Base-by-base conservation (phyloP, 2,797 vertebrate species). In the Galaxias olidus region DNA sequence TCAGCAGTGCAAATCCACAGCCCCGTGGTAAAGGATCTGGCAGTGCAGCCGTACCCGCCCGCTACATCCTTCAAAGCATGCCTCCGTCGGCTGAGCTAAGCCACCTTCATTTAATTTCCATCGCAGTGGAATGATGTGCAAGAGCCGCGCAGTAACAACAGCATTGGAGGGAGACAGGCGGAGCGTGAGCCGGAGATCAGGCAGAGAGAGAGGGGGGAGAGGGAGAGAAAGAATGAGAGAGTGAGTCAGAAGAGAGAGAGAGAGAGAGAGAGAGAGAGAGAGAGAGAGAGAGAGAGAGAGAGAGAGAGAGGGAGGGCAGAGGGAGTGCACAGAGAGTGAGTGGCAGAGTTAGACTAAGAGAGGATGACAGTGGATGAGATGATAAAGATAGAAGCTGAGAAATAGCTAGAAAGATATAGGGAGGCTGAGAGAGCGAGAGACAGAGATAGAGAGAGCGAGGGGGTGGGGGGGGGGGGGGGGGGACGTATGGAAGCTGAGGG, bases 21-120 rank as follows among this genome's bases (percentile, higher is more conserved):
- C 74, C 84, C 48, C 18, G 75, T 83, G 76, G 84, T 87, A 86
- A 84, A 85, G 82, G 86, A 85, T 83, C 86, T 88, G 84, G 84
- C 89, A 85, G 83, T 69, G 75, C 80, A 79, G 81, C 78, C 78
- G 17, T 17, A 41, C 10, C 59, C 58, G 73, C 59, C 60, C 68
- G 77, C 86, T 84, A 81, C 88, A 90, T 89, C 85, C 87, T 87
- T 86, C 85, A 87, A 87, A 89, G 79, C 81, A 85, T 84, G 88
- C 83, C 87, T 87, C 72, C 85, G 84, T 86, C 85, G 76, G 85
- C 82, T 73, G 83, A 70, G 70, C 75, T 84, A 90, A 87, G 87
- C 83, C 86, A 90, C 87, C 90, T 90, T 90, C 87, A 90, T 85
- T 89, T 87, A 83, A 89, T 90, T 88, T 87, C 88, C 88, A 90